Conservation (phyloP, 2,113 vertebrate genomes). For the Rhineura floridana region DNA sequence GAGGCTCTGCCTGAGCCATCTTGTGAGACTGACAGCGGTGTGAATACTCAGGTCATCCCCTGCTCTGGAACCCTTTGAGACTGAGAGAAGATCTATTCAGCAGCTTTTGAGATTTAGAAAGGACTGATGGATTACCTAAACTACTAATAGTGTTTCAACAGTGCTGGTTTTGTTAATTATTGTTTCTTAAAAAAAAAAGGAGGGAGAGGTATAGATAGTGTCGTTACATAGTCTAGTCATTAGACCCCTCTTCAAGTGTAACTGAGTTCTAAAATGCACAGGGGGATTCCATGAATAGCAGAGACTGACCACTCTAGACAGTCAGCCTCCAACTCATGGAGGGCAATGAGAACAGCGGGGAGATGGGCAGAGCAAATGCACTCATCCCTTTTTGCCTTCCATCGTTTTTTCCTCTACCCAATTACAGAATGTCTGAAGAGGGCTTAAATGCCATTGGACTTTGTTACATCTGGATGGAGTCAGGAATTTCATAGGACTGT, state of each 20-base stretch:
- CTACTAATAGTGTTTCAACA: background rate
- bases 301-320: background rate
- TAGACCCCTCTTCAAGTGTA: background rate
- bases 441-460: too few species aligned
- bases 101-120: background rate
- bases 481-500: too few species aligned
- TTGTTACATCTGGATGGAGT: too few species aligned
- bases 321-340: background rate
- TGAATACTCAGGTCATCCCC: background rate
- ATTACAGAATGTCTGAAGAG: too few species aligned
- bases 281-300: background rate
- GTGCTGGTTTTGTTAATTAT: background rate
- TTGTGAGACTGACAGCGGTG: background rate
- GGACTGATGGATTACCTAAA: background rate
- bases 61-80: background rate
- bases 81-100: background rate
- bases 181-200: background rate
- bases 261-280: background rate
- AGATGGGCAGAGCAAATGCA: background rate
- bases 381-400: too few species aligned
- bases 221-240: background rate
- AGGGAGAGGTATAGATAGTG: background rate
- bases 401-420: too few species aligned
- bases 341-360: background rate
- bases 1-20: background rate